Percentiles rank a stretch among this genome's conserved stretches.
Evolutionary conservation across 2,797 vertebrate genomes (phyloP).

Genomic region (Acanthurus leucopareius): DNA sequence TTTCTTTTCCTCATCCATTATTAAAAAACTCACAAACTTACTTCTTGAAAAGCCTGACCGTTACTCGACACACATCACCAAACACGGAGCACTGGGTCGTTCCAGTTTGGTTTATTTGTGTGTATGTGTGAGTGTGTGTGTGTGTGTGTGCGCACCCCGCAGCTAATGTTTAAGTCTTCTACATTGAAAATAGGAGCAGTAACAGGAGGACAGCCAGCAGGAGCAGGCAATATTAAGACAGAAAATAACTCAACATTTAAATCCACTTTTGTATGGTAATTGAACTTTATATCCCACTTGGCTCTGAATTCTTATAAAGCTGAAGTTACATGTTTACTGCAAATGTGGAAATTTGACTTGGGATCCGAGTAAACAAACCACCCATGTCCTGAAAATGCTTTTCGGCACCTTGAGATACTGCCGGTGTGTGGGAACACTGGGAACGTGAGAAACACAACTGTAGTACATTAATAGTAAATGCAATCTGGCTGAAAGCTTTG

Average conservation of each 20-base stretch:
- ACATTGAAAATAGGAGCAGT: conserved; percentile 17
- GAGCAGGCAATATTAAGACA: conserved; percentile 10
- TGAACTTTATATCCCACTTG: conserved; percentile 13
- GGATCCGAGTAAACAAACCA: conserved; percentile 23
- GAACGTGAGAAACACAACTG: neutral
- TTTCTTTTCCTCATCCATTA: conserved; percentile 66
- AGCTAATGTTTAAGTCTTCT: conserved; percentile 27
- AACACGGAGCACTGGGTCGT: conserved; percentile 34
- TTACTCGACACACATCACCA: conserved; percentile 39
- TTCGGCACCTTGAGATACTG: neutral
- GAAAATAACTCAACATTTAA: conserved; percentile 9
- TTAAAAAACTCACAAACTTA: conserved; percentile 64
- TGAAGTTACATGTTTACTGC: neutral
- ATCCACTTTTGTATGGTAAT: conserved; percentile 24
- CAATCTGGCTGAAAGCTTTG: neutral
- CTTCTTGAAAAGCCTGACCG: conserved; percentile 57
- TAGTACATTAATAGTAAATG: neutral
- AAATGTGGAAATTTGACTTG: neutral
- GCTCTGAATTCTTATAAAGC: conserved; percentile 10
- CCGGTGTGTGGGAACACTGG: no score
- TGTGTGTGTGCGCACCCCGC: conserved; percentile 13
- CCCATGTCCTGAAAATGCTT: conserved; percentile 2
- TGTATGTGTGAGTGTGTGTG: conserved; percentile 3
- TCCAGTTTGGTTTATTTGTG: conserved; percentile 28
- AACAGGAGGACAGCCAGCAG: neutral